A percentile compares a stretch with the other conserved stretches of the same genome.
Evolutionary conservation across 2,888 invertebrate species (phyloP).

Genomic region (Mythimna impura): DNA sequence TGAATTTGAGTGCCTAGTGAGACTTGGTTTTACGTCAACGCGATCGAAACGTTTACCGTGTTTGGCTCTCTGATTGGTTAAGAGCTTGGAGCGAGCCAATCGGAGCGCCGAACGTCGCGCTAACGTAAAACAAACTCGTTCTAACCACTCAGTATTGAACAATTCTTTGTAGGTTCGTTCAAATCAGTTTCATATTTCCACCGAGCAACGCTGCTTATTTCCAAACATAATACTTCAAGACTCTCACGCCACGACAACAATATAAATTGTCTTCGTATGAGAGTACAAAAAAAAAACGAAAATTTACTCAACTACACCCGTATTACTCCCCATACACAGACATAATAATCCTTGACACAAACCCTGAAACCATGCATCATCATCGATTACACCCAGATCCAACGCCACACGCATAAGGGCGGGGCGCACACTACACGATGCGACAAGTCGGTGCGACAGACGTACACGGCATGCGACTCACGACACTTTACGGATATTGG

Average conservation of each 20-base stretch:
- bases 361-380: slow-evolving; percentile 39
- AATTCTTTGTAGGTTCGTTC: neutral
- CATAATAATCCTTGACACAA: slow-evolving; percentile 27
- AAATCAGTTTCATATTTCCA: neutral
- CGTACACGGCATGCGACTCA: slow-evolving; percentile 87
- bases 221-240: slow-evolving; percentile 8
- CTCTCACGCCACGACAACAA: slow-evolving; percentile 16
- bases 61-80: no score
- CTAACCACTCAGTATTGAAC: no score
- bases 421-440: slow-evolving; percentile 59
- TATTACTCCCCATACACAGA: slow-evolving; percentile 22
- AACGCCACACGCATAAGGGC: slow-evolving; percentile 51
- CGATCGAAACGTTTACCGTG: no score
- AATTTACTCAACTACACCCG: slow-evolving; percentile 9
- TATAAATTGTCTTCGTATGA: slow-evolving; percentile 7
- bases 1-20: no score
- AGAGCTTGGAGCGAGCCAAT: no score
- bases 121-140: no score
- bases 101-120: no score
- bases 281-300: slow-evolving; percentile 4
- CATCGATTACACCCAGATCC: slow-evolving; percentile 38
- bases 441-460: slow-evolving; percentile 79
- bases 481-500: slow-evolving; percentile 83
- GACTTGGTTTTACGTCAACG: no score
- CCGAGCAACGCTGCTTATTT: neutral